Base-by-base conservation (phyloP, 1,140 invertebrate species). In the Aphaenogaster rudis region DNA sequence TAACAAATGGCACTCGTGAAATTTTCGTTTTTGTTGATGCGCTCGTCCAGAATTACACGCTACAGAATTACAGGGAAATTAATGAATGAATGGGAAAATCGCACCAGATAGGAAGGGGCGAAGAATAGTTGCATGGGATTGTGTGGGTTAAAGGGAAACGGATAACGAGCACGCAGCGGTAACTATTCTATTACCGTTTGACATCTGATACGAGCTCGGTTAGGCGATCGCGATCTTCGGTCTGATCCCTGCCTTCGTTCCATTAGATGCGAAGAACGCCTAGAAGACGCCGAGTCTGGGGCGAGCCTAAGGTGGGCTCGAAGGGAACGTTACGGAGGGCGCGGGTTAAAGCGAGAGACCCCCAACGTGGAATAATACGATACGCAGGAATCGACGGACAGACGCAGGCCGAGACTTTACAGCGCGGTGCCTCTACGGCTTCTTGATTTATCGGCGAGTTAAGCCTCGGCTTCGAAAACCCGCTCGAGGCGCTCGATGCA, bases 361-460 rank as follows among this genome's bases (percentile, higher is more conserved):
- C 86, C 90, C 91, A 85, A 89, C 74, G 85, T 80, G 77, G 92
- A 94, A 95, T 95, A 95, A 95, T 93, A 94, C 93, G 93, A 94
- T 93, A 92, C 89, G 91, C 90, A 86, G 87, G 90, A 67, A 61
- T 67, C 39, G 86, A 92, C 86, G 88, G 86, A 88, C 86, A 21
- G 33, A 67, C n/a, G 45, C 28, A 33, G 57, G 71, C 28, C 76
- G 81, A 84, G 92, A 95, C 92, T 95, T 95, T 95, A 95, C 93
- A 93, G 91, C 90, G 90, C 86, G 88, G 91, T 92, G 91, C 94
- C 94, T 94, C 91, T 93, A 94, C 87, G 93, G 93, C 93, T 94
- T 94, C 93, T 94, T 95, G 95, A 95, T 95, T 95, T 95, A 95
- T 95, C 94, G 94, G 88, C 92, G 91, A 94, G 93, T 95, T 94